These are phyloP conservation scores for Cichladusa arquata DNA, from an alignment of 2,113 vertebrate genomes.

Conservation along the genomic window DNA sequence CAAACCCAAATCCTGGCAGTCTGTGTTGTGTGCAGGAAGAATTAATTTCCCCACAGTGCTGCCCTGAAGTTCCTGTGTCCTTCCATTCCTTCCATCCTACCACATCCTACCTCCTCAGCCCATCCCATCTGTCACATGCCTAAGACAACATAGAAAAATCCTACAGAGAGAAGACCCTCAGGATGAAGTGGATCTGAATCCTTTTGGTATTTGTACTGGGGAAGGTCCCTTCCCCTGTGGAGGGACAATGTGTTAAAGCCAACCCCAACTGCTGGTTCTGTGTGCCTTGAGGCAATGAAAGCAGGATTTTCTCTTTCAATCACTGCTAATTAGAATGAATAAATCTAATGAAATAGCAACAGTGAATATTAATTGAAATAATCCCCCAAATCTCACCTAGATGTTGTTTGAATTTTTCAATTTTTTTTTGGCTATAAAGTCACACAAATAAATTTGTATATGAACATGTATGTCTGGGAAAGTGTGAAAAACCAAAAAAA, in stretches of 20 bases:
- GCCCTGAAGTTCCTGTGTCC: neutral
- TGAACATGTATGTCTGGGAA: neutral
- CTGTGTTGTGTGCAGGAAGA: neutral
- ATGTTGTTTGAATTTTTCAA: neutral
- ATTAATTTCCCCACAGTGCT: neutral
- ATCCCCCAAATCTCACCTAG: neutral
- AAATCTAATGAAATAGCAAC: slow-evolving; percentile 6
- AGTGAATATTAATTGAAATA: slow-evolving; percentile 48
- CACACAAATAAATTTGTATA: neutral
- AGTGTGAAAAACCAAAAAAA: neutral
- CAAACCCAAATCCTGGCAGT: neutral
- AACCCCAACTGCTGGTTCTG: neutral
- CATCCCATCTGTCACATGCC: neutral
- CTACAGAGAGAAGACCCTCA: neutral
- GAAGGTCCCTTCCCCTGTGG: neutral
- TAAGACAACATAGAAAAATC: neutral
- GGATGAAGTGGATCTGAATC: neutral
- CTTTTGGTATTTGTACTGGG: neutral
- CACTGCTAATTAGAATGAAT: slow-evolving; percentile 50
- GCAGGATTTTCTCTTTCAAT: slow-evolving; percentile 53
- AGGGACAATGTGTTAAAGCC: neutral
- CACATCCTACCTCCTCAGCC: neutral
- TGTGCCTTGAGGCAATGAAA: slow-evolving; percentile 28
- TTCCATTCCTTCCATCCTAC: neutral
- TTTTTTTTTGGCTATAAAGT: neutral